Conservation (phyloP, 64 coral and sea anemone species). For the Cladopsammia gracilis region DNA sequence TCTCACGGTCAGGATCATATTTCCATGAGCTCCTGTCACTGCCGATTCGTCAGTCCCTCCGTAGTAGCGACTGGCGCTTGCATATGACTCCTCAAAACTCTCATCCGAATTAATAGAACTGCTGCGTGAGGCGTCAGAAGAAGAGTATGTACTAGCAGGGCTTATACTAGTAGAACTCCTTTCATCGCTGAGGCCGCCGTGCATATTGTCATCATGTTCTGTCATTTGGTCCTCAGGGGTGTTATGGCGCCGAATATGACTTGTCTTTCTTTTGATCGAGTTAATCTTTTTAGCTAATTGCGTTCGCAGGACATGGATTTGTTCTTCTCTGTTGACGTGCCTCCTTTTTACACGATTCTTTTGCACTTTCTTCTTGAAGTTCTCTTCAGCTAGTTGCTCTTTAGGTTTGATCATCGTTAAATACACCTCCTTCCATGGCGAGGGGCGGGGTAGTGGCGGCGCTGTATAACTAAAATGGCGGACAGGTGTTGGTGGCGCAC, state of each 20-base stretch:
- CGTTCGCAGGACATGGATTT: neutral
- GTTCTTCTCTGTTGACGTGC: neutral
- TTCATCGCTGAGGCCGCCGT: neutral
- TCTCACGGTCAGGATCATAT: neutral
- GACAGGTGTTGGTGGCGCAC: neutral
- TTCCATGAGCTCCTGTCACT: neutral
- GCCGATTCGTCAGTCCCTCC: neutral
- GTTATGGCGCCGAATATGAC: neutral
- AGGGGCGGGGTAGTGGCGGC: slow-evolving; percentile 1
- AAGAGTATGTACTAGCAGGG: neutral
- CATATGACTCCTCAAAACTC: neutral
- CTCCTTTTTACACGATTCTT: neutral
- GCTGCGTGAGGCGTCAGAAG: neutral
- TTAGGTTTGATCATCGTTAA: slow-evolving; percentile 3
- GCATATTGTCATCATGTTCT: neutral
- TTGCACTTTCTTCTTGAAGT: neutral
- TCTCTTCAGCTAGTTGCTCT: neutral
- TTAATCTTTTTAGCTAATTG: neutral
- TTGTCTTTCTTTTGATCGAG: neutral
- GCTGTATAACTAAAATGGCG: neutral
- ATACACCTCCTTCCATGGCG: slow-evolving; percentile 24
- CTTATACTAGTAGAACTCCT: neutral
- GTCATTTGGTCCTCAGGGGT: neutral
- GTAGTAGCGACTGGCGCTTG: neutral
- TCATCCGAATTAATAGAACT: neutral